Evolutionary conservation across 2,797 vertebrate genomes (phyloP), one percentile per base, ranked within the genome.

Genomic region (Dendrocincla fuliginosa): DNA sequence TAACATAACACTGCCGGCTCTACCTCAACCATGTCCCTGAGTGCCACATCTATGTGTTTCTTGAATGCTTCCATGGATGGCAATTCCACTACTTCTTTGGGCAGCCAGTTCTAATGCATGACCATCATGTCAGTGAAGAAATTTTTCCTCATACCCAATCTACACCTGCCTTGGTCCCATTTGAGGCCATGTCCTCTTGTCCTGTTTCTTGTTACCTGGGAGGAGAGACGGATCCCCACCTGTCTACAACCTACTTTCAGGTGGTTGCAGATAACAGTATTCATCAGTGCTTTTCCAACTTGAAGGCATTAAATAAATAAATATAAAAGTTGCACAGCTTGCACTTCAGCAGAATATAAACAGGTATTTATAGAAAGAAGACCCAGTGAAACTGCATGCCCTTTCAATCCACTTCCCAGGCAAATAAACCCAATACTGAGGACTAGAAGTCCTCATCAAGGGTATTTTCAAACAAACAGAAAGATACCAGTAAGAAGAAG

Each of bases 341-440:
- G 49, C 83, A 84, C 70, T 96, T 89, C 79, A 88, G 56, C 56
- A 35, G 74, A 57, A 39, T 69, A 93, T 76, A 90, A 93, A 64
- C 60, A 94, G 80, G 56, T 71, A 94, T 93, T 96, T 95, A 84
- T 47, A 87, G 93, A 91, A 86, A 35, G 55, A 61, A 95, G 57
- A 35, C 85, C 93, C 88, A 89, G 52, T 75, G 93, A 96, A 97
- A 93, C 82, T 44, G 50, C n/a, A 57, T 50, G 77, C 77, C 88
- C 88, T 96, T 96, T 90, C 95, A 93, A 89, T 93, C 71, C 63
- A 73, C 86, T 93, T 96, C 68, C 76, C 79, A 90, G 76, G 47
- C 79, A 95, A 95, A 95, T 65, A 93, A 95, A 93, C 57, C 44
- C 56, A 61, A 74, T 41, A 80, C 4, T 0, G 3, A 96, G 73